Conservation (phyloP, 2,113 vertebrate genomes). For the Pao palembangensis region DNA sequence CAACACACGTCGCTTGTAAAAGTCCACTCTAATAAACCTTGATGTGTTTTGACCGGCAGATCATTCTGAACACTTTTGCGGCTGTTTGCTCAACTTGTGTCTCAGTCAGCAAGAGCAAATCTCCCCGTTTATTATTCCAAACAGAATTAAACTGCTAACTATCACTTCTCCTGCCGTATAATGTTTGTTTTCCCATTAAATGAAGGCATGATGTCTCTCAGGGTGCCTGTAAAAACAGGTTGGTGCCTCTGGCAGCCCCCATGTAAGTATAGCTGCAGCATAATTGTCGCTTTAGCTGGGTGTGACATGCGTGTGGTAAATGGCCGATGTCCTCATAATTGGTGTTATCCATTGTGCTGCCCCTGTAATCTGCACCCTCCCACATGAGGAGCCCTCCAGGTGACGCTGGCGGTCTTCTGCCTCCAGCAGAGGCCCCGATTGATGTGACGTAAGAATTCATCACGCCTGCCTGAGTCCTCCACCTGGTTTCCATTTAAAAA, state of each 20-base stretch:
- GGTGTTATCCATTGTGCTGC: constrained; percentile 43
- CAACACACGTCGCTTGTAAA: neutral
- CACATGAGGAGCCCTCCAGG: constrained; percentile 18
- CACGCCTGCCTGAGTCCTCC: constrained; percentile 27
- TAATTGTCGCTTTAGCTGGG: constrained; percentile 34
- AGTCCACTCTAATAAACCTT: neutral
- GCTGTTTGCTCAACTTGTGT: neutral
- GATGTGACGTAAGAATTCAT: constrained; percentile 43
- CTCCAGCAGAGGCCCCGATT: constrained; percentile 36
- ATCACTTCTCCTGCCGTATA: constrained; percentile 15
- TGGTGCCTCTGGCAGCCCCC: constrained; percentile 17
- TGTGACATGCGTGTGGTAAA: constrained; percentile 42
- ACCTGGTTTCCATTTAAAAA: constrained; percentile 37
- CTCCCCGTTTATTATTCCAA: constrained; percentile 7
- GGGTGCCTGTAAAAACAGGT: constrained; percentile 41
- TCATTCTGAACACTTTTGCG: neutral
- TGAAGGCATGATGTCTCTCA: constrained; percentile 34
- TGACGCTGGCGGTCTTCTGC: constrained; percentile 22
- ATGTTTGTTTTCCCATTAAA: constrained; percentile 34
- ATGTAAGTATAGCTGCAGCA: constrained; percentile 20
- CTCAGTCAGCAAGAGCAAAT: constrained; percentile 11
- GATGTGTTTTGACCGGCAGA: neutral
- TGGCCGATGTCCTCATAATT: constrained; percentile 42
- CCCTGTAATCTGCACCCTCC: constrained; percentile 44
- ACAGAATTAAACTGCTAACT: constrained; percentile 23